Base-by-base conservation (phyloP, 2,888 invertebrate species). In the Anodontia alba region DNA sequence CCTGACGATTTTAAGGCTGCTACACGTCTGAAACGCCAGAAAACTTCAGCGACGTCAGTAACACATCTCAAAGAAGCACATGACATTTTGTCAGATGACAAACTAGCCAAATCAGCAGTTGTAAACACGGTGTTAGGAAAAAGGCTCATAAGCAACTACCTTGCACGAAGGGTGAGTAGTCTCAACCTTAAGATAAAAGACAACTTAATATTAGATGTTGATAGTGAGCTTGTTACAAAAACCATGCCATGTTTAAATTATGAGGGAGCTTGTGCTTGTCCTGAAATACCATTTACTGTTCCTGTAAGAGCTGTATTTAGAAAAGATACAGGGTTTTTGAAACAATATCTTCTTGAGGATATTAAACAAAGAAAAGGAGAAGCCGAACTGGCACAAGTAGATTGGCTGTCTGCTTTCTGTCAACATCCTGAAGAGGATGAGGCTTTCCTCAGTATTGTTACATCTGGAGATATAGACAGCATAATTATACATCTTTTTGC, bases 381-480 rank as follows among this genome's bases (percentile, higher is more conserved):
- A 70, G 76, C 76, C 5, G 76, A 80, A 57, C 42, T 76, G 38
- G 51, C 76, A 26, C 73, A 76, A 31, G 74, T 76, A 7, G 80
- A 77, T 54, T 81, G 80, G 77, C 42, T 77, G 7, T 1, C 1
- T 17, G 43, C n/a, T 0, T 29, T 66, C 0, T n/a, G 0, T 7
- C 2, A 38, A 7, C 31, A 73, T 1, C 17, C 73, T 5, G 1
- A 23, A n/a, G 26, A 26, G 1, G 23, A 26, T 33, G 76, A 76
- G 17, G 20, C 46, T 1, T 17, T 73, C 31, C 43, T 79, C 10
- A 54, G 51, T 38, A 23, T 76, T 12, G 76, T 78, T 8, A 81
- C 78, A n/a, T 83, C 79, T 36, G 77, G 68, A 15, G 80, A 83
- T 36, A 78, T 80, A 17, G 80, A 83, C 46, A 78, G 72, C n/a